Evolutionary conservation across 2,113 vertebrate genomes (phyloP).

Genomic region (Psilopsiagon aymara): DNA sequence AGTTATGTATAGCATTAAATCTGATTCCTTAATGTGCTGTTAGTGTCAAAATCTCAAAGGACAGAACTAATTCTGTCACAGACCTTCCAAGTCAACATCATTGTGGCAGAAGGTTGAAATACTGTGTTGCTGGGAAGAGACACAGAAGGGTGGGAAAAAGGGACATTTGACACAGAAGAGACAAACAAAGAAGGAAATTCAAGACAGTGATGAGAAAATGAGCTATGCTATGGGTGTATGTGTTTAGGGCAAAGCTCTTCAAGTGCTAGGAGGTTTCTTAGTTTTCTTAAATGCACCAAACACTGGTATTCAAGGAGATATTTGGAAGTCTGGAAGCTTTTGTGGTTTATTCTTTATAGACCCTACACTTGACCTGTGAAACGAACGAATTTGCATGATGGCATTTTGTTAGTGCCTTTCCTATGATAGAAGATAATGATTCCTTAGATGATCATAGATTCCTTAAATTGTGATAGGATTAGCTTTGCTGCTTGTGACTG

Average conservation of each 20-base stretch:
- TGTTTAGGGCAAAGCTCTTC: neutral
- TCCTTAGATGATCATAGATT: neutral
- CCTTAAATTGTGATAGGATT: neutral
- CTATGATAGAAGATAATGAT: neutral
- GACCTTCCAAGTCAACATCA: neutral
- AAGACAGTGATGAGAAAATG: neutral
- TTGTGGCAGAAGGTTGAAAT: neutral
- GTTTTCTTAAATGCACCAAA: neutral
- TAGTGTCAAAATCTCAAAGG: neutral
- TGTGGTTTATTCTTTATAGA: neutral
- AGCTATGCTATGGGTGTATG: neutral
- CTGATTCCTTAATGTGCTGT: neutral
- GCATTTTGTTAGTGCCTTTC: neutral
- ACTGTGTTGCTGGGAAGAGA: neutral
- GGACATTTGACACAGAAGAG: neutral
- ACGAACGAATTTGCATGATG: neutral
- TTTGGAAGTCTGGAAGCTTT: neutral
- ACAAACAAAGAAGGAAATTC: neutral
- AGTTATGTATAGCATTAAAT: neutral
- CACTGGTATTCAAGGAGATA: neutral
- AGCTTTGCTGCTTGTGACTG: neutral
- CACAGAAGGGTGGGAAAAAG: neutral
- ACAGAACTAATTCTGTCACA: neutral
- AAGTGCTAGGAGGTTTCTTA: neutral
- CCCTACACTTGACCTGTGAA: neutral